Base-by-base conservation (phyloP, 2,888 invertebrate genomes). In the Lycophotia porphyrea region DNA sequence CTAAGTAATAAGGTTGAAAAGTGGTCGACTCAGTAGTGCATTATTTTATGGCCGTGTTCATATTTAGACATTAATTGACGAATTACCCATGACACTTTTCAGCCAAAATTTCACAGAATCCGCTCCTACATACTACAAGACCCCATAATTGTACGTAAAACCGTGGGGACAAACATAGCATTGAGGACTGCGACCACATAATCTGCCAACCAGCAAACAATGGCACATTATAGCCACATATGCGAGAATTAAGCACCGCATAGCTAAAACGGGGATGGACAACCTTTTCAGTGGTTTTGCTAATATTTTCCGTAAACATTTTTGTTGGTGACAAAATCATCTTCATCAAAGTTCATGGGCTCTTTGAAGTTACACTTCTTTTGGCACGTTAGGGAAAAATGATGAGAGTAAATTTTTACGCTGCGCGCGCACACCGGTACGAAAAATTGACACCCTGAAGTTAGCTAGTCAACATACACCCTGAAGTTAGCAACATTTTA, bases 201-300 rank as follows among this genome's bases (percentile, higher is more conserved):
- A 82, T 80, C 74, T n/a, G 63, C 74, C 64, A 66, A 69, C 49
- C 42, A 31, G 4, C 71, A 67, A 58, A 84, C 84, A 84, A 84
- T 84, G 13, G 85, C 24, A 47, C 80, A 84, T 85, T 84, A 84
- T 36, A 39, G 34, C 81, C 72, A 58, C 63, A 42, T n/a, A 84
- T 42, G 74, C 63, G 18, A 67, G 36, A 52, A 52, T 8, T 71
- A 78, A 83, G 55, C 44, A 80, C 63, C 69, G 27, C 63, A 21
- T 9, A 39, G 27, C 75, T 71, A 42, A 34, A 68, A 60, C 52
- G 39, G 81, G 77, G 60, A 74, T 63, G 47, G 18, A 1, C 39
- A 74, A 81, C 80, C 15, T 79, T 80, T 65, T 13, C 15, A 39
- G n/a, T 5, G 36, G 27, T 47, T 76, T 60, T n/a, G 55, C 52